A percentile compares a stretch with the other conserved stretches of the same genome.
phyloP scores from a whole-genome alignment of 2,888 invertebrate genomes.

The Diarsia brunnea region DNA sequence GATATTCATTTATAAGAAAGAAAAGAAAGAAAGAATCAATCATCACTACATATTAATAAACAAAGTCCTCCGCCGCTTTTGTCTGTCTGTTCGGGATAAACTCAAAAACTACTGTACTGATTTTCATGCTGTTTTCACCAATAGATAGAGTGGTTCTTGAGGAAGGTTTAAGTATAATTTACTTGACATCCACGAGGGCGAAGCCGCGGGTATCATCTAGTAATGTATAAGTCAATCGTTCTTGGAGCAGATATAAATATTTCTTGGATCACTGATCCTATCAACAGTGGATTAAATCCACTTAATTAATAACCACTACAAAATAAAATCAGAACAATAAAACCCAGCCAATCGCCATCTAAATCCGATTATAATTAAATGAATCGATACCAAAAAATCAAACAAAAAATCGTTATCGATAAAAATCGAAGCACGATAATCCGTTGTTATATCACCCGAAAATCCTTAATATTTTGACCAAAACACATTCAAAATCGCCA shows the following conservation, averaged over 20 bases:
- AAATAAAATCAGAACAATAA: constrained; percentile 13
- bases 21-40: no score
- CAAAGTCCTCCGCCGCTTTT: no score
- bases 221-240: neutral
- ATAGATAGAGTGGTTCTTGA: no score
- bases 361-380: constrained; percentile 40
- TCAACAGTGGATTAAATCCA: neutral
- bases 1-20: no score
- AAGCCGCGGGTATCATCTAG: no score
- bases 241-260: neutral
- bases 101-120: no score
- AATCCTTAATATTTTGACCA: constrained; percentile 43
- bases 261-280: neutral
- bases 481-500: constrained; percentile 44
- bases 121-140: no score
- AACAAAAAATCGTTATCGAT: constrained; percentile 18
- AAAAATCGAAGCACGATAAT: constrained; percentile 42
- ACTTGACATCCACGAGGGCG: no score
- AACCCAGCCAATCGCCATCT: constrained; percentile 16
- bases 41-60: no score
- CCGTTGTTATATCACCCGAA: constrained; percentile 34
- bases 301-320: constrained; percentile 11
- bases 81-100: no score
- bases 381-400: constrained; percentile 4
- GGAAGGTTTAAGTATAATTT: no score